Evolutionary conservation across 2,797 vertebrate species (phyloP).

Genomic region (Microchirus variegatus): DNA sequence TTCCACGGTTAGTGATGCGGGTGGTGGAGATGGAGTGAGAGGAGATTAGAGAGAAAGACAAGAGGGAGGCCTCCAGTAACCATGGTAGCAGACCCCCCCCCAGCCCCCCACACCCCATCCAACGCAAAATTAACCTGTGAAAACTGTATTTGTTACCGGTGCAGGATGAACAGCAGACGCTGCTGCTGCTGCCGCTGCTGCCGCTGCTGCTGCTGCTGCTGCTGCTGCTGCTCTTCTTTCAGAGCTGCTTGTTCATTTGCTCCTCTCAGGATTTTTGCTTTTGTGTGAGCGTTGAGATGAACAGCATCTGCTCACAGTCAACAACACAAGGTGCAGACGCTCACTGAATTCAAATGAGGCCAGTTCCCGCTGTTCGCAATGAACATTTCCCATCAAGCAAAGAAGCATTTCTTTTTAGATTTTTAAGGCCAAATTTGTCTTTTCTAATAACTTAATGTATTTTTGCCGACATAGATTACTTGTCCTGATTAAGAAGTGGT

Average conservation of each 20-base stretch:
- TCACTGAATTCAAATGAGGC: no score
- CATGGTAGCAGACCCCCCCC: constrained; percentile 57
- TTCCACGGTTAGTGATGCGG: constrained; percentile 29
- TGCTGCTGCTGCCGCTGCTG: no score
- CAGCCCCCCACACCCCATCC: not conserved
- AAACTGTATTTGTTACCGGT: constrained; percentile 47
- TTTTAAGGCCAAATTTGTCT: no score
- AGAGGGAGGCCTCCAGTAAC: constrained; percentile 63
- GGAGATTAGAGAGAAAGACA: constrained; percentile 18
- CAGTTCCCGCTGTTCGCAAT: no score
- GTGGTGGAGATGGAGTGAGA: constrained; percentile 30
- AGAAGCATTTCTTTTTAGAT: no score
- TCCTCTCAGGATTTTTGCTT: constrained; percentile 37
- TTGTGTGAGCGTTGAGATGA: no score
- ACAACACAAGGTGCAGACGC: no score
- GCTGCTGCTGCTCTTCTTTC: constrained; percentile 6
- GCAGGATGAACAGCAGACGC: constrained; percentile 28
- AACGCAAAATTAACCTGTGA: constrained; percentile 21
- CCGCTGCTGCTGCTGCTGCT: constrained; percentile 4
- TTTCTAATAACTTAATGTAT: no score
- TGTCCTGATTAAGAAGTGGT: no score
- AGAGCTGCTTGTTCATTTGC: constrained; percentile 41
- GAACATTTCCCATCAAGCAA: no score
- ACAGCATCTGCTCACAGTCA: no score
- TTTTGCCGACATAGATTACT: no score